Base-by-base conservation (phyloP, 2,888 invertebrate genomes). In the Lepidocyrtinus sp. region DNA sequence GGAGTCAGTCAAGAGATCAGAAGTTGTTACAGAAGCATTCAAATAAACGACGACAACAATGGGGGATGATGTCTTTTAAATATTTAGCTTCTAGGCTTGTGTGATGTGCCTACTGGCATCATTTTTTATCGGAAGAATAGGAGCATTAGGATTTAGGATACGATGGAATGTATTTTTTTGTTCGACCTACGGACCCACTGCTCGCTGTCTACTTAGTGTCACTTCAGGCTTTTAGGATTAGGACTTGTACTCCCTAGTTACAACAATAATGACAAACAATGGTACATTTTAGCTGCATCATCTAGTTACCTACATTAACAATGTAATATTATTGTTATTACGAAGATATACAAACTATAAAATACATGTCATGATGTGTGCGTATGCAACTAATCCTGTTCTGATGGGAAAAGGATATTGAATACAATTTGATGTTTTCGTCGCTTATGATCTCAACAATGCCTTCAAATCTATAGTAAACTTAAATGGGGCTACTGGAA, bases 151-250 rank as follows among this genome's bases (percentile, higher is more conserved):
- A 12, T 36, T 5, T 7, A 12, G 5, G 36, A 36, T 36, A 12
- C 36, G 12, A 36, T 36, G 36, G 5, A 12, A 36, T 36, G 36
- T 36, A 36, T 5, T 12, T 46, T 25, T 46, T 72, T 63, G 21
- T 19, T 50, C 70, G 77, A 72, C 77, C 77, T 22, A 77, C 77
- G 71, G 77, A 71, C 77, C 77, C 24, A 77, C 77, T 77, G 77
- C 77, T 72, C 3, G 67, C 61, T 77, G 77, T 77, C 71, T 77
- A 77, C 77, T 77, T 77, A 77, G 61, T 77, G 77, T 77, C 77
- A 77, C 65, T 77, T 64, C 77, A 26, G n/a, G n/a, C n/a, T n/a
- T n/a, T n/a, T n/a, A n/a, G 77, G 77, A 77, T 77, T 77, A 77
- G 26, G 19, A 71, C 70, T 62, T 65, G 2, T 36, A 36, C 5